Evolutionary conservation across 2,797 vertebrate genomes (phyloP), one percentile per base, ranked within the genome.

Genomic region (Taeniopygia guttata): DNA sequence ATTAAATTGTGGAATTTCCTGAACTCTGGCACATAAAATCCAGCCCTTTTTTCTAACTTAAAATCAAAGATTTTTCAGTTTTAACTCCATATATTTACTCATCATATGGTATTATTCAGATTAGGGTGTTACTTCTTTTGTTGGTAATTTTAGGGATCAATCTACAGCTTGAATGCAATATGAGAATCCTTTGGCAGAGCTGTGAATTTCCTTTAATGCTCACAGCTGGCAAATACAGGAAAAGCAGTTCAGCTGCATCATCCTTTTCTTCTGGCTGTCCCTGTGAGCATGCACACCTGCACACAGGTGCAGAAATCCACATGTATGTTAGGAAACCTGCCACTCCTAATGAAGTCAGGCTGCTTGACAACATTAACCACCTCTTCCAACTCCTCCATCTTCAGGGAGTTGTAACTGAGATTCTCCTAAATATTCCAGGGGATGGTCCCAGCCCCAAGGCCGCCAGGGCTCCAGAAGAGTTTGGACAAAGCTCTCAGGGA

Each of bases 401-500:
- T n/a, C 32, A 19, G 12, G 32, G 13, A 4, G 3, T 1, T 85
- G 4, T n/a, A 67, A 59, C 22, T 45, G 40, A 9, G 16, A 11
- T 67, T 80, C n/a, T 69, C 67, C n/a, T 43, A 34, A 85, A 26
- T 11, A 52, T 22, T 45, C 25, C 45, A 46, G n/a, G n/a, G 14
- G 34, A 29, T 30, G 38, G 17, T 0, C 51, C 34, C 1, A 0
- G 25, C 23, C 49, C 0, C 7, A 3, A 40, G 45, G 51, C 20
- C 70, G 29, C 36, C 45, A 64, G 64, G 26, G 58, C 58, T 46
- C 58, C 34, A 16, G 29, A 15, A 46, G 5, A 0, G 7, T 38
- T 52, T 52, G 58, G 12, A 15, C 21, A 66, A 3, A 0, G 1
- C 9, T n/a, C 3, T 1, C 38, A 58, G 45, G n/a, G 34, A 54